phyloP scores from a whole-genome alignment of 2,113 vertebrate species.

The Nansenia antarctica region DNA sequence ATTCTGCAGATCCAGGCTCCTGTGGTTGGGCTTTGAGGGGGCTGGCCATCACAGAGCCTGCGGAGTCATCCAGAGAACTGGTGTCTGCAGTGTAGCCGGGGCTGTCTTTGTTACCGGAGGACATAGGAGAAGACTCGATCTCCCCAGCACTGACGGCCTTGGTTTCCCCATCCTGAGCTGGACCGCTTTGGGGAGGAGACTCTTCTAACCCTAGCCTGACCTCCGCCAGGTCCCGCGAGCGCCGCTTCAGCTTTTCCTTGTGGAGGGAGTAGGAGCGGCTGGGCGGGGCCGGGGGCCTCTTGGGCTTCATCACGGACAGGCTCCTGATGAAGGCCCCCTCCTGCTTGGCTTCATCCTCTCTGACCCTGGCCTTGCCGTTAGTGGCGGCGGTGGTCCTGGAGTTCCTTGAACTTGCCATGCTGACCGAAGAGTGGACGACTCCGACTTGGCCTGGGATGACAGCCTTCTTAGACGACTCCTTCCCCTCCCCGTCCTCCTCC shows the following conservation, averaged over 20 bases:
- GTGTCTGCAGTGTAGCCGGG: constrained; percentile 64
- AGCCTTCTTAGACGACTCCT: neutral
- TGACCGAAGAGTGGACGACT: constrained; percentile 57
- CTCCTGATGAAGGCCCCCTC: constrained; percentile 76
- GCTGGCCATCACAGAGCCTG: constrained; percentile 41
- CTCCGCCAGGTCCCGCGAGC: constrained; percentile 70
- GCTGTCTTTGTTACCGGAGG: constrained; percentile 46
- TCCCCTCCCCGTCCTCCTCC: constrained; percentile 11
- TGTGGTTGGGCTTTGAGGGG: constrained; percentile 43
- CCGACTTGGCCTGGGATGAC: constrained; percentile 50
- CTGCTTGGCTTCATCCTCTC: constrained; percentile 53
- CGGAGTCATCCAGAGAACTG: constrained; percentile 69
- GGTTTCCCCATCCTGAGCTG: constrained; percentile 25
- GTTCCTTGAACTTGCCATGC: too few species aligned
- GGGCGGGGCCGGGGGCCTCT: constrained; percentile 81
- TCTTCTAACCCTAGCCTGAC: constrained; percentile 21
- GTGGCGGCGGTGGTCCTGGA: constrained; percentile 15
- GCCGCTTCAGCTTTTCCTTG: constrained; percentile 77
- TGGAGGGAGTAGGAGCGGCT: constrained; percentile 89
- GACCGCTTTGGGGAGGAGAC: constrained; percentile 8
- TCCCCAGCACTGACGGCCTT: constrained; percentile 45
- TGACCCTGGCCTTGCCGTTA: constrained; percentile 41
- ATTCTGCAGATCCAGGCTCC: constrained; percentile 60
- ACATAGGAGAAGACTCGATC: constrained; percentile 53
- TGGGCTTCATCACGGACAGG: constrained; percentile 87